These are phyloP conservation scores for Paedocypris micromegethes DNA, from an alignment of 2,797 vertebrate genomes.

Conservation along the genomic window DNA sequence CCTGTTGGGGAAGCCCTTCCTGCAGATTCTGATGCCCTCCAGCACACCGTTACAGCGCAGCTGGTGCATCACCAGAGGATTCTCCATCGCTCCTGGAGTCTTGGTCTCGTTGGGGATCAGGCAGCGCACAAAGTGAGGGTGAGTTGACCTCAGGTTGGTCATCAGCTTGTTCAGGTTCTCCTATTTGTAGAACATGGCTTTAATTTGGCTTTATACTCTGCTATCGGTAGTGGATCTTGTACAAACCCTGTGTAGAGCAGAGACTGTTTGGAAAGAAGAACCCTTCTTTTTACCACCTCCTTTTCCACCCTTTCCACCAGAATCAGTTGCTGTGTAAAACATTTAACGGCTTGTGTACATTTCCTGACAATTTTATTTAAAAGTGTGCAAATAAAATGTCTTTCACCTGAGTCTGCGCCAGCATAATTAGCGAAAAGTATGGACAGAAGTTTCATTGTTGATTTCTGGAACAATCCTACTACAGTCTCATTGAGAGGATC, in stretches of 20 bases:
- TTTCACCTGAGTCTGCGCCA: conserved; percentile 68
- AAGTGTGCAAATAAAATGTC: no score
- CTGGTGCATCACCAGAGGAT: conserved; percentile 87
- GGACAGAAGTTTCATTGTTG: conserved; percentile 59
- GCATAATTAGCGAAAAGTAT: conserved; percentile 67
- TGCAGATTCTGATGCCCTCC: conserved; percentile 85
- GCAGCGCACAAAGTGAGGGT: conserved; percentile 86
- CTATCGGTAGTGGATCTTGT: no score
- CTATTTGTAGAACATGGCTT: no score
- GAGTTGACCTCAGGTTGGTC: conserved; percentile 82
- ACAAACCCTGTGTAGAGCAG: conserved; percentile 83
- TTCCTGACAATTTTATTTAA: no score
- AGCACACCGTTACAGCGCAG: conserved; percentile 85
- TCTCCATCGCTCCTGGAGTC: conserved; percentile 81
- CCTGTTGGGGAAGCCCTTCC: conserved; percentile 86
- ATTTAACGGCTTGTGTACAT: no score
- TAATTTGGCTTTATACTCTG: no score
- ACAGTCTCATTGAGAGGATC: conserved; percentile 81
- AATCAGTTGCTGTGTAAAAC: no score
- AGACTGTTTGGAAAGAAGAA: conserved; percentile 86
- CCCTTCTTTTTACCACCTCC: conserved; percentile 66
- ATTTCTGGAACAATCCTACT: conserved; percentile 78
- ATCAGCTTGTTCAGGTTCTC: conserved; percentile 89
- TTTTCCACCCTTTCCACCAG: conserved; percentile 39
- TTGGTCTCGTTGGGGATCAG: conserved; percentile 85